Percentiles rank a stretch among this genome's conserved stretches.
Conservation (phyloP, 1,140 invertebrate species). For the Brachionus sp. region DNA sequence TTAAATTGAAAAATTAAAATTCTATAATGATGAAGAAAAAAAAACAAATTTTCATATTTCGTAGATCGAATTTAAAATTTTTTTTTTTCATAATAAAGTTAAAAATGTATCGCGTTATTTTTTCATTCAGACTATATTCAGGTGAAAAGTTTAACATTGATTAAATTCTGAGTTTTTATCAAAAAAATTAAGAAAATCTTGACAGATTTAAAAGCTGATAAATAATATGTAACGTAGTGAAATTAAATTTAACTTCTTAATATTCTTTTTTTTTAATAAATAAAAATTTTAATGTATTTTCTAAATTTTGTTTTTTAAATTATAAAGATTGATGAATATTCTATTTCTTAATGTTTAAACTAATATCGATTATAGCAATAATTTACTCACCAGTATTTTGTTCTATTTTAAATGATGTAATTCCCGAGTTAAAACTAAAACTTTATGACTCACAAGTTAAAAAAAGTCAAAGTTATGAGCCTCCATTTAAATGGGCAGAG, state of each 20-base stretch:
- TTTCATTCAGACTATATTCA: background rate
- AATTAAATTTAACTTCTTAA: too few species aligned
- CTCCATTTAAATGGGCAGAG: slow-evolving; percentile 49
- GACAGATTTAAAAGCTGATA: too few species aligned
- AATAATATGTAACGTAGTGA: too few species aligned
- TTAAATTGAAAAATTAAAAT: too few species aligned
- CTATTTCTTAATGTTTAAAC: background rate
- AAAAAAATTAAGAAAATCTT: background rate
- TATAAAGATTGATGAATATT: background rate
- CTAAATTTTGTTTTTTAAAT: background rate
- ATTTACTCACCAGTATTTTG: background rate
- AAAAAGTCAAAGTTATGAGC: slow-evolving; percentile 46
- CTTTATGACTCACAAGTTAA: slow-evolving; percentile 46
- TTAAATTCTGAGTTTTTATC: background rate
- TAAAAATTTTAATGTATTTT: background rate
- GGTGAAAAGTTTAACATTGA: background rate
- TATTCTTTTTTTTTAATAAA: too few species aligned
- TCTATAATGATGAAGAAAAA: too few species aligned
- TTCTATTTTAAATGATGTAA: background rate
- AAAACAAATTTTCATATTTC: too few species aligned
- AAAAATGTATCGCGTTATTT: background rate
- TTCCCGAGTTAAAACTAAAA: background rate
- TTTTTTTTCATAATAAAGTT: background rate
- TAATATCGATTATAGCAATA: background rate
- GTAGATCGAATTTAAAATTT: too few species aligned